phyloP scores from a whole-genome alignment of 2,113 vertebrate genomes.

The Larimichthys polyactis region DNA sequence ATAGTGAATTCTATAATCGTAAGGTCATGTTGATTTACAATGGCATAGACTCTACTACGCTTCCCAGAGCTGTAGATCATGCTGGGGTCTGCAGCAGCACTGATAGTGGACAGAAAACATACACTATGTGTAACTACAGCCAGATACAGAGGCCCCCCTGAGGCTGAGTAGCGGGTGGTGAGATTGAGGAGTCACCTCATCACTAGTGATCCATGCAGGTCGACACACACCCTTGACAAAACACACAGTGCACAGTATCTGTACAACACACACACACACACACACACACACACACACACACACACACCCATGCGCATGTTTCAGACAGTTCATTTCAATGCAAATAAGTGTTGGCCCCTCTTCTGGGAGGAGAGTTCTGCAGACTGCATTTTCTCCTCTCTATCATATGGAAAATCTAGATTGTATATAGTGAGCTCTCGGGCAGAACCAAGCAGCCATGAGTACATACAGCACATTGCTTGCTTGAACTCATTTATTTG shows the following conservation, averaged over 20 bases:
- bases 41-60: constrained; percentile 11
- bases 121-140: constrained; percentile 51
- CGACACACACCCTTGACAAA: constrained; percentile 52
- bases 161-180: constrained; percentile 26
- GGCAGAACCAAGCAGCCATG: constrained; percentile 57
- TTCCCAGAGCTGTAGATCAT: constrained; percentile 12
- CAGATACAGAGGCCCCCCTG: constrained; percentile 28
- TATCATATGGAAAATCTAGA: constrained; percentile 67
- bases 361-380: constrained; percentile 55
- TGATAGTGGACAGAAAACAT: constrained; percentile 31
- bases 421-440: constrained; percentile 61
- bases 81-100: constrained; percentile 22
- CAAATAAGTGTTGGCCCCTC: constrained; percentile 70
- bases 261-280: constrained; percentile 31
- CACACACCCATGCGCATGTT: constrained; percentile 11
- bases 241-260: constrained; percentile 37
- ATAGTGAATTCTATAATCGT: constrained; percentile 9
- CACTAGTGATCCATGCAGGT: constrained; percentile 67
- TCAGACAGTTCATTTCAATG: constrained; percentile 80
- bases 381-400: constrained; percentile 70
- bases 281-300: constrained; percentile 25
- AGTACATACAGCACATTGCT: constrained; percentile 29
- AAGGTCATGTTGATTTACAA: constrained; percentile 45
- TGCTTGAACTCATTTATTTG: constrained; percentile 64
- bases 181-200: constrained; percentile 68